phyloP scores from a whole-genome alignment of 2,113 vertebrate genomes.

The Paramisgurnus dabryanus region DNA sequence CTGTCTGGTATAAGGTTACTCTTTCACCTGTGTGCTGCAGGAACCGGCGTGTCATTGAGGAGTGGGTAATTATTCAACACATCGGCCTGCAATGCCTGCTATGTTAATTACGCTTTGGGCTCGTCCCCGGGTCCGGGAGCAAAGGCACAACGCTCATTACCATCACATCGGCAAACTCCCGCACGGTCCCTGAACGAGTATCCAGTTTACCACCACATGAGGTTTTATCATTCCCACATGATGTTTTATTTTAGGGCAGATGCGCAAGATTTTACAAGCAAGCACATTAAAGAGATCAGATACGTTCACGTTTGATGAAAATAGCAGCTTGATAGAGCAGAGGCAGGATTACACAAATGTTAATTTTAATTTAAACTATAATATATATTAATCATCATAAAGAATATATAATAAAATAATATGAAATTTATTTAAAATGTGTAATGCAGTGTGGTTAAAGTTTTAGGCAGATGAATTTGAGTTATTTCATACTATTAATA shows the following conservation, averaged over 20 bases:
- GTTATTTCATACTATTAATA: too few species aligned
- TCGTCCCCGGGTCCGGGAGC: slow-evolving; percentile 50
- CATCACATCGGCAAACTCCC: background rate
- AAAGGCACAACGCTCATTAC: slow-evolving; percentile 24
- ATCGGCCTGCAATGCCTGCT: slow-evolving; percentile 66
- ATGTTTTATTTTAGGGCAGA: slow-evolving; percentile 39
- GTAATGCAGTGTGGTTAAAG: too few species aligned
- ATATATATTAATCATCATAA: too few species aligned
- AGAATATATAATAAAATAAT: too few species aligned
- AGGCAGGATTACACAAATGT: background rate
- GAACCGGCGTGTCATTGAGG: slow-evolving; percentile 71
- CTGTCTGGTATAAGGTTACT: slow-evolving; percentile 85
- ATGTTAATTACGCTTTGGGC: slow-evolving; percentile 70
- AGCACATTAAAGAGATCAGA: slow-evolving; percentile 9
- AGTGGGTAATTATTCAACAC: slow-evolving; percentile 69
- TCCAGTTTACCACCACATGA: slow-evolving; percentile 42
- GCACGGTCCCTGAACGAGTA: slow-evolving; percentile 31
- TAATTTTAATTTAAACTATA: too few species aligned
- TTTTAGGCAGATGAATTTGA: too few species aligned
- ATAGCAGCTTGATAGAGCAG: background rate
- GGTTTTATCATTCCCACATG: slow-evolving; percentile 21
- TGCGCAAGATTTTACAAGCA: slow-evolving; percentile 1
- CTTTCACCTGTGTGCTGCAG: slow-evolving; percentile 76
- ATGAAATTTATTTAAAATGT: too few species aligned
- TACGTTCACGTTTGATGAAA: background rate